These are phyloP conservation scores for Carassius auratus DNA, from an alignment of 2,113 vertebrate species.

Conservation along the genomic window DNA sequence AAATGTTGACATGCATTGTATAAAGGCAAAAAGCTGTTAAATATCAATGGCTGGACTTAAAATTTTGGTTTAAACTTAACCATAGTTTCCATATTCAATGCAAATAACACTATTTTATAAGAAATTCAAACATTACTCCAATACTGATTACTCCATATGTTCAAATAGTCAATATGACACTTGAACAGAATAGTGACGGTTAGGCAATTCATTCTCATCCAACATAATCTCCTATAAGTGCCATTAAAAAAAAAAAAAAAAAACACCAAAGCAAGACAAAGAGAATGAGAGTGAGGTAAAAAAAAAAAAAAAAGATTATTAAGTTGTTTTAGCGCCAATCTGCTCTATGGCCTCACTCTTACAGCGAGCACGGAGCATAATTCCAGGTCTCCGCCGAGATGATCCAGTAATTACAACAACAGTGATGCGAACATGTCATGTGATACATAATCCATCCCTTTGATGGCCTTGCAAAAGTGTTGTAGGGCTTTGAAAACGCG, in stretches of 20 bases:
- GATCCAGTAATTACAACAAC: constrained; percentile 72
- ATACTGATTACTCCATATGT: not conserved
- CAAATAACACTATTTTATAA: not conserved
- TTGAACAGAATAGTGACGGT: not conserved
- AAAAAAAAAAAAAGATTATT: constrained; percentile 68
- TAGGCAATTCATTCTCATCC: not conserved
- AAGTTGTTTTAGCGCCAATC: constrained; percentile 70
- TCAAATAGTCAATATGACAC: not conserved
- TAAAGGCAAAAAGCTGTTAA: not conserved
- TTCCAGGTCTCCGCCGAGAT: constrained; percentile 73
- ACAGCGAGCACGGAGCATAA: constrained; percentile 70
- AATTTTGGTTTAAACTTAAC: too few species aligned
- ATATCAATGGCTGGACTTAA: too few species aligned
- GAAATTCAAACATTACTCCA: not conserved
- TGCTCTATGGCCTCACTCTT: constrained; percentile 64
- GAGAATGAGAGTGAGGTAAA: not conserved
- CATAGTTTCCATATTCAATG: too few species aligned
- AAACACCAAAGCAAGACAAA: not conserved
- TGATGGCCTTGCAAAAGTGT: constrained; percentile 14
- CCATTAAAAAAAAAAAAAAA: not conserved
- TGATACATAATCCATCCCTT: constrained; percentile 15
- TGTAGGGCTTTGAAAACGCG: not conserved
- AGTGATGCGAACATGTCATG: constrained; percentile 36
- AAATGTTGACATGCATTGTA: not conserved
- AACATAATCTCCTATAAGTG: not conserved